Evolutionary conservation across 2,113 vertebrate species (phyloP), one percentile per base, ranked within the genome.

Genomic region (Crotalus viridis): DNA sequence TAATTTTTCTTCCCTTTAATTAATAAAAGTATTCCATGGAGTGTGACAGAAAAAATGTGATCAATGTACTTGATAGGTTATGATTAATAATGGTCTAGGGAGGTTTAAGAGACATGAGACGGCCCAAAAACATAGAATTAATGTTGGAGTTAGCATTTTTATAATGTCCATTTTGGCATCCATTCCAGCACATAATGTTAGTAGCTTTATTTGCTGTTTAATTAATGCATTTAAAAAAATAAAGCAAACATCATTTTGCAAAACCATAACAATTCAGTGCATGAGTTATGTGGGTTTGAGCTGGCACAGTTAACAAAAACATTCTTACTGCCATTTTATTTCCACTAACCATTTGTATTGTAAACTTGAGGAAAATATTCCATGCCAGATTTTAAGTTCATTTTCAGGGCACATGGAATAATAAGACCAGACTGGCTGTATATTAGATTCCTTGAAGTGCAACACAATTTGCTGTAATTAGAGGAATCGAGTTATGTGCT

Each of bases 161-260:
- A 95, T 94, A 96, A 94, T 95, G 95, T 96, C 96, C 97, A 96
- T 96, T 95, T 95, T 97, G 97, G 97, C 94, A 96, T 81, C 94
- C 54, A 89, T 93, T 87, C 88, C 94, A 90, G 95, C 93, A 94
- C 94, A 94, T 94, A 89, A 95, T 94, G 93, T 95, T 97, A 96
- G 96, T 97, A 95, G 95, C 95, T 97, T 96, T 96, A 95, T 94
- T 94, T 95, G 93, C 96, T 26, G 96, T 95, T 91, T 95, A 94
- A 95, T 95, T 93, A 97, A 93, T 89, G 90, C 90, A 94, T 96
- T 1, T 93, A 96, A 95, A 81, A 95, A 89, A 95, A 95, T 92
- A 90, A 93, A 91, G 28, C 92, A 96, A 97, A 95, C 92, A 96
- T 61, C 52, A 93, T 91, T 93, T 95, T 96, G 93, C 90, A 95